A percentile compares a stretch with the other conserved stretches of the same genome.
Conservation (phyloP, 2,888 invertebrate genomes). For the Osedax fenrisi region DNA sequence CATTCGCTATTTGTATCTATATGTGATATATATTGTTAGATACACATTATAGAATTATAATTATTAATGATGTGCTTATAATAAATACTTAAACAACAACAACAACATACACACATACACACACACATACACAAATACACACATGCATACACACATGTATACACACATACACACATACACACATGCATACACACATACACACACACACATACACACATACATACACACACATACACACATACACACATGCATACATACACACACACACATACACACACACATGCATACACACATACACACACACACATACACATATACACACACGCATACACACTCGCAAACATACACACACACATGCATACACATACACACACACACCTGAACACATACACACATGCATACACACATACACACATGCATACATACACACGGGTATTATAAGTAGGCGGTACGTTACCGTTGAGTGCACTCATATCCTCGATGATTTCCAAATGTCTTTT, state of each 20-base stretch:
- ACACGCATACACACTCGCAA: background rate
- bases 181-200: background rate
- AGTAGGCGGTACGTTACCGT: no score
- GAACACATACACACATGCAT: background rate
- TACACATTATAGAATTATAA: no score
- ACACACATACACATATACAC: background rate
- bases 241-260: background rate
- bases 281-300: background rate
- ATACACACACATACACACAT: background rate
- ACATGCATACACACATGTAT: background rate
- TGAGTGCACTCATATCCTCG: no score
- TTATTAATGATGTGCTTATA: no score
- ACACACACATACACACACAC: background rate
- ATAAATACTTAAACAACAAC: no score
- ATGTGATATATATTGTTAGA: no score
- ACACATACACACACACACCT: background rate
- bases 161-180: background rate
- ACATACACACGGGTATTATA: conserved; percentile 11
- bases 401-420: background rate
- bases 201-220: background rate
- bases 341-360: background rate
- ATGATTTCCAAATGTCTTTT: no score
- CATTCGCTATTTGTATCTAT: no score
- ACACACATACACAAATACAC: background rate
- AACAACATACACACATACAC: no score